These are phyloP conservation scores for Camelus dromedarius DNA, from an alignment of 2,113 vertebrate genomes.

Conservation along the genomic window DNA sequence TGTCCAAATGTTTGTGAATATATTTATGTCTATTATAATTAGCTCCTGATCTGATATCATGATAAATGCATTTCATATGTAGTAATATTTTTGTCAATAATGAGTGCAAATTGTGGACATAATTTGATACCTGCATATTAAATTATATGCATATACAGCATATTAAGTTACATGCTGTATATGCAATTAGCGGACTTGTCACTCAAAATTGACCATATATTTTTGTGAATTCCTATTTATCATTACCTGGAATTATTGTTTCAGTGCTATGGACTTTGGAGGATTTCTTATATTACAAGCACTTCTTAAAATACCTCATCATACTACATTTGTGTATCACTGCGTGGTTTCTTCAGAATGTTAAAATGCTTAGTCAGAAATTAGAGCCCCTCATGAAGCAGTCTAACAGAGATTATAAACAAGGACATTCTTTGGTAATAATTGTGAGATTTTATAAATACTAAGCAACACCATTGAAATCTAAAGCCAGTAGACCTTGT, in stretches of 20 bases:
- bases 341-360: not conserved
- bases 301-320: not conserved
- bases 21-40: not conserved
- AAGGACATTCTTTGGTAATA: not conserved
- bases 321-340: not conserved
- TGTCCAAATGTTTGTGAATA: conserved; percentile 21
- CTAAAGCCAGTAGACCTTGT: not conserved
- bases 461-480: not conserved
- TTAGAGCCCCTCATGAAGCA: not conserved
- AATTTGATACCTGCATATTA: conserved; percentile 23
- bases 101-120: conserved; percentile 21
- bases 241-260: not conserved
- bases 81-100: not conserved
- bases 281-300: not conserved
- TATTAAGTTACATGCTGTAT: no score
- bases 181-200: not conserved
- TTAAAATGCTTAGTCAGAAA: not conserved
- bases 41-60: not conserved
- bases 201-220: not conserved
- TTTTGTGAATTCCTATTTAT: conserved; percentile 2
- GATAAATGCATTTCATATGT: conserved; percentile 4
- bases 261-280: not conserved
- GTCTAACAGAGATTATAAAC: not conserved
- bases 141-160: not conserved
- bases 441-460: not conserved